phyloP scores from a whole-genome alignment of 2,113 vertebrate genomes.

The Pavo muticus region DNA sequence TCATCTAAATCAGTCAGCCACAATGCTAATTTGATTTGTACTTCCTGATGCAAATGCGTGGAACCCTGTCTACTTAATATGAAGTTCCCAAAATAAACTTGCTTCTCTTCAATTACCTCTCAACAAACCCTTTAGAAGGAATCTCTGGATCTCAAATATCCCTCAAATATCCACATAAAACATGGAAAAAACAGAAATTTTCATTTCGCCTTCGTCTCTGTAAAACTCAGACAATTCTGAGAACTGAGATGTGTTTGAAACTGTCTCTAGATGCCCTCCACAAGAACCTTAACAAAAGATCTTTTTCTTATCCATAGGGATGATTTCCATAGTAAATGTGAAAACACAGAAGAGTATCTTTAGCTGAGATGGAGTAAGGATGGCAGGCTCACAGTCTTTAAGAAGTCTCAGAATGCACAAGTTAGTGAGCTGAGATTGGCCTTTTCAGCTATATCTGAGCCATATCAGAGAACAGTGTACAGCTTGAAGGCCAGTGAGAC shows the following conservation, averaged over 20 bases:
- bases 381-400: not conserved
- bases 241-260: not conserved
- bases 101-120: not conserved
- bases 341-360: not conserved
- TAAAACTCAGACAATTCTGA: not conserved
- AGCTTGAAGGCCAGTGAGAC: not conserved
- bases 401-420: not conserved
- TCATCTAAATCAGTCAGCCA: not conserved
- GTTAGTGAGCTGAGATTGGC: not conserved
- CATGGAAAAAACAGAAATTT: not conserved
- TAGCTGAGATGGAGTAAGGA: not conserved
- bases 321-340: not conserved
- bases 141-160: not conserved
- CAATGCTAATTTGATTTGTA: not conserved
- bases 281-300: not conserved
- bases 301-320: not conserved
- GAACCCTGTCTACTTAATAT: not conserved
- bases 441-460: not conserved
- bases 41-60: not conserved
- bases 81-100: not conserved
- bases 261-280: not conserved
- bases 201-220: not conserved
- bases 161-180: not conserved
- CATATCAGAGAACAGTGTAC: not conserved
- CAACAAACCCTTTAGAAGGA: not conserved